Conservation (phyloP, 2,888 invertebrate genomes). For the Tineola bisselliella region DNA sequence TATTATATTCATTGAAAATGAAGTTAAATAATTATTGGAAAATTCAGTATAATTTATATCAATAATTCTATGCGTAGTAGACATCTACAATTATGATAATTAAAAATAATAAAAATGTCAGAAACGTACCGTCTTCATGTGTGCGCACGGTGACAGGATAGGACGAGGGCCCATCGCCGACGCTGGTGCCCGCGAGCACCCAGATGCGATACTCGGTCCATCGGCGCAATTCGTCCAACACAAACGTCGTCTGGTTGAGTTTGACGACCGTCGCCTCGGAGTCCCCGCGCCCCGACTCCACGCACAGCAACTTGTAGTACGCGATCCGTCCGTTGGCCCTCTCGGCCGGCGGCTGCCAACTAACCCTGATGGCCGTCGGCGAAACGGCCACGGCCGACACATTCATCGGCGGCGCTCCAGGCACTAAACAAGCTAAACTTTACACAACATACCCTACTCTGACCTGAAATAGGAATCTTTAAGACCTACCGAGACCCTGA, state of each 20-base stretch:
- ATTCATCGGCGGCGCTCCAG: conserved; percentile 95
- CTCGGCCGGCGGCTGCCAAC: conserved; percentile 93
- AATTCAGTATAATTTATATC: neutral
- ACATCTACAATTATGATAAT: conserved; percentile 29
- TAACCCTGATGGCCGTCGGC: conserved; percentile 88
- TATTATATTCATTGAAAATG: neutral
- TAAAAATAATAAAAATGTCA: conserved; percentile 11
- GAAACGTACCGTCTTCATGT: conserved; percentile 97
- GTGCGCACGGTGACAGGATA: conserved; percentile 93
- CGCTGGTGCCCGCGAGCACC: conserved; percentile 95
- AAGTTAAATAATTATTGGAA: neutral
- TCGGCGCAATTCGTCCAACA: conserved; percentile 88
- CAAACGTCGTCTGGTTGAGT: conserved; percentile 81
- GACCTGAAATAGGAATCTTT: neutral
- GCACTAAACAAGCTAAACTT: conserved; percentile 70
- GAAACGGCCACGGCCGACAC: conserved; percentile 89
- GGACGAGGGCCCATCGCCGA: conserved; percentile 95
- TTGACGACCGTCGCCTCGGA: conserved; percentile 84
- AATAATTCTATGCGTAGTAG: conserved; percentile 22
- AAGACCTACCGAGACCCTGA: conserved; percentile 23
- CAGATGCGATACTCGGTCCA: conserved; percentile 98
- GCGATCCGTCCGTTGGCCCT: conserved; percentile 92
- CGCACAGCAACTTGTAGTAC: conserved; percentile 93
- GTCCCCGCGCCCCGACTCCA: conserved; percentile 85
- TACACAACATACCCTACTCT: neutral